These are phyloP conservation scores for Riparia riparia DNA, from an alignment of 2,113 vertebrate genomes.

Conservation along the genomic window DNA sequence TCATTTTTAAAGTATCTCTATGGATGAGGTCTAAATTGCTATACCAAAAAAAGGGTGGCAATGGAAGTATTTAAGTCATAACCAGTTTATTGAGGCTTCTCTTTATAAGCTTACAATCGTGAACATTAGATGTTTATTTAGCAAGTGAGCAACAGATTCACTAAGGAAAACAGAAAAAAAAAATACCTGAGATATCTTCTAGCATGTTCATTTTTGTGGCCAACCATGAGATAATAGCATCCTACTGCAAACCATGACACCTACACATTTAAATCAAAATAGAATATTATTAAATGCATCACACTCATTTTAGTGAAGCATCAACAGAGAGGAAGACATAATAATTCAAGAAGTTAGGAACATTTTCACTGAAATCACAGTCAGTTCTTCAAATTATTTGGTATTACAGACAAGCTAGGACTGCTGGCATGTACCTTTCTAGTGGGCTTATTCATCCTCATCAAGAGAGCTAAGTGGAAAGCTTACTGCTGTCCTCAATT, in stretches of 20 bases:
- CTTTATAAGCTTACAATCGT: background rate
- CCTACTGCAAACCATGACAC: constrained; percentile 99
- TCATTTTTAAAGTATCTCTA: background rate
- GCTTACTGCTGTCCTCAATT: background rate
- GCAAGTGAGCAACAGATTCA: background rate
- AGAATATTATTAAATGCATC: background rate
- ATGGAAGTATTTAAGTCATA: background rate
- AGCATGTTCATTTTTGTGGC: constrained; percentile 96
- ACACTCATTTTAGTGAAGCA: background rate
- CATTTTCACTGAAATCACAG: background rate
- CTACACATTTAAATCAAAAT: constrained; percentile 72
- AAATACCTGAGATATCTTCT: constrained; percentile 93
- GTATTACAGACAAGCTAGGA: background rate
- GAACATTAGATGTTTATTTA: background rate
- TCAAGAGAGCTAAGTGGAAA: background rate
- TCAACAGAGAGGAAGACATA: background rate
- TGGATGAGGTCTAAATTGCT: background rate
- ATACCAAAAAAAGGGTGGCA: background rate
- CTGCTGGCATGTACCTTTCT: background rate
- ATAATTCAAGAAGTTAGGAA: background rate
- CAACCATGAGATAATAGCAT: constrained; percentile 99
- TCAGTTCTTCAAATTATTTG: background rate
- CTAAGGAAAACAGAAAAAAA: background rate
- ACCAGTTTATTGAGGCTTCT: background rate
- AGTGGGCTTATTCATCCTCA: background rate